These are phyloP conservation scores for Hybos culiciformis DNA, from an alignment of 2,888 invertebrate genomes.

Conservation along the genomic window DNA sequence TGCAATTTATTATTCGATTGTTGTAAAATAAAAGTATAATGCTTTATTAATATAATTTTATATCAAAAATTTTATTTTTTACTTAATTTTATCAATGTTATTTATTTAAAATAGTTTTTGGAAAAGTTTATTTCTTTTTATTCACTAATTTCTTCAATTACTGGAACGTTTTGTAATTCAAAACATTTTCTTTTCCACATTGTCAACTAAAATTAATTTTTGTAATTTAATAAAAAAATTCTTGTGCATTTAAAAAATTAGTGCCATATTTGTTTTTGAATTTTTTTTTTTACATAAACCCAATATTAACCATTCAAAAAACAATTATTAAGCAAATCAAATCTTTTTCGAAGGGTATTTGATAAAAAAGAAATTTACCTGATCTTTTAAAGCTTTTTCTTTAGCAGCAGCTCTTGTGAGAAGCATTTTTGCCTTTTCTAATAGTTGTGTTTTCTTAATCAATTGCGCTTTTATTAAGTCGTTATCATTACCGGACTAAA, in stretches of 20 bases:
- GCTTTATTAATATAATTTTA: too few relatives aligned
- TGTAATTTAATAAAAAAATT: too few relatives aligned
- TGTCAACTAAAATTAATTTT: constrained; percentile 15
- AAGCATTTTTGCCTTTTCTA: constrained; percentile 50
- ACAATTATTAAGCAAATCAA: not conserved
- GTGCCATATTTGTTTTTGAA: not conserved
- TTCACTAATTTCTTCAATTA: constrained; percentile 36
- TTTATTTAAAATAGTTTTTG: too few relatives aligned
- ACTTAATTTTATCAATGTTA: too few relatives aligned
- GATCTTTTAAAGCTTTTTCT: constrained; percentile 47
- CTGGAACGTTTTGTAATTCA: constrained; percentile 36
- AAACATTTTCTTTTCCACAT: constrained; percentile 35
- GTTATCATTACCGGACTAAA: constrained; percentile 31
- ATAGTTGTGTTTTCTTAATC: constrained; percentile 43
- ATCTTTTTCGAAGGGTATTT: not conserved
- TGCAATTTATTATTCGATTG: too few relatives aligned
- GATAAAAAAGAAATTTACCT: constrained; percentile 29
- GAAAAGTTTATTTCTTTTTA: constrained; percentile 17
- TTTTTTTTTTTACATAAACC: not conserved
- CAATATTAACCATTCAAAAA: not conserved
- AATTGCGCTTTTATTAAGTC: constrained; percentile 42
- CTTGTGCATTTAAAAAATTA: too few relatives aligned
- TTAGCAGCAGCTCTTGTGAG: constrained; percentile 48
- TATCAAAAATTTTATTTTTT: too few relatives aligned
- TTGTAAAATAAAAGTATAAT: too few relatives aligned